phyloP scores from a whole-genome alignment of 1,140 invertebrate species.

The Trichomalopsis sarcophagae region DNA sequence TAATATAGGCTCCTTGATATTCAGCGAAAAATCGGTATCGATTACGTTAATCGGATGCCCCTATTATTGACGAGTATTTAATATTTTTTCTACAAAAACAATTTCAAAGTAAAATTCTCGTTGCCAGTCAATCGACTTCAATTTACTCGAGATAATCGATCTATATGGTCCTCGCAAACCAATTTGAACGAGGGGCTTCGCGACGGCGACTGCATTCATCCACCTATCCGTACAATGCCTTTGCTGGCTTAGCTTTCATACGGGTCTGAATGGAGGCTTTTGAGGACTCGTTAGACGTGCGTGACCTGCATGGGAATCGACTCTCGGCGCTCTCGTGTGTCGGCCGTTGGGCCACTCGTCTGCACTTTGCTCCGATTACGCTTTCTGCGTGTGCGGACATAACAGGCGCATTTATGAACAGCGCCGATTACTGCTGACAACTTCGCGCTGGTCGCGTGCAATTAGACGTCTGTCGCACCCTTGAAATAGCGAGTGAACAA shows the following conservation, averaged over 20 bases:
- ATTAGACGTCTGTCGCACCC: no score
- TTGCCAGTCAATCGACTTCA: no score
- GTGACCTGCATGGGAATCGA: slow-evolving; percentile 59
- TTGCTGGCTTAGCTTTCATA: slow-evolving; percentile 22
- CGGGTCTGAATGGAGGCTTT: slow-evolving; percentile 42
- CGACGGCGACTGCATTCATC: background rate
- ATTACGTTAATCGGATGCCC: no score
- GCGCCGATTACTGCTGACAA: background rate
- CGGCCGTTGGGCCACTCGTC: background rate
- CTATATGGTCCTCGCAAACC: background rate
- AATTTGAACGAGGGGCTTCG: background rate
- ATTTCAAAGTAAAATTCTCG: no score
- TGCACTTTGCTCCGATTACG: slow-evolving; percentile 18
- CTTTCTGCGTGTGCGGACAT: background rate
- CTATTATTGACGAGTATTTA: no score
- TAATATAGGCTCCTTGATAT: no score
- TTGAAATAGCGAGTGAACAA: no score
- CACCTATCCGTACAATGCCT: background rate
- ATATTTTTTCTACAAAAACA: no score
- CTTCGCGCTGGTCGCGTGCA: background rate
- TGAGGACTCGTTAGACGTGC: slow-evolving; percentile 63
- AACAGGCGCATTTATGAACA: background rate
- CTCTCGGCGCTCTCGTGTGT: background rate
- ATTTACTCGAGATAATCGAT: no score
- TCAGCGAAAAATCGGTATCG: no score